Conservation (phyloP, 1,140 invertebrate species). For the Drosophila kanapiae region DNA sequence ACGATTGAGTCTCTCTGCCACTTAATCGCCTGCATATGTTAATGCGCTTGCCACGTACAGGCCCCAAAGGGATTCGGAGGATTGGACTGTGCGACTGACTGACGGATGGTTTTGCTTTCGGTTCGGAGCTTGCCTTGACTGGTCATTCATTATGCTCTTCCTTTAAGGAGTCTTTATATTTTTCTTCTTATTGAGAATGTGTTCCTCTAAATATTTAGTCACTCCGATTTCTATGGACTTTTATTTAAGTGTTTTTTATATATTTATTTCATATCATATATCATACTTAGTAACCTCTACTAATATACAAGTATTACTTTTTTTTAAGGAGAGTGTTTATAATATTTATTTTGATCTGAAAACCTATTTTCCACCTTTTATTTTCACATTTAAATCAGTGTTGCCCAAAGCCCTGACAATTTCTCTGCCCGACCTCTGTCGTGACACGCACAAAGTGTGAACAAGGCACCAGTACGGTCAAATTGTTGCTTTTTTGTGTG, state of each 20-base stretch:
- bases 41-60: constrained; percentile 52
- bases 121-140: constrained; percentile 6
- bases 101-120: constrained; percentile 28
- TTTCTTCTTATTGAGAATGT: background rate
- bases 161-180: background rate
- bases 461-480: too few species aligned
- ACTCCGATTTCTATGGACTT: background rate
- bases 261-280: too few species aligned
- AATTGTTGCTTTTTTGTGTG: too few species aligned
- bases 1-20: constrained; percentile 54
- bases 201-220: background rate
- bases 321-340: background rate
- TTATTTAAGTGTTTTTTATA: too few species aligned
- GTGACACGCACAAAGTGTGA: too few species aligned
- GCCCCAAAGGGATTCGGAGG: constrained; percentile 18
- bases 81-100: constrained; percentile 27
- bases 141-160: constrained; percentile 18
- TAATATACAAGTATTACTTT: background rate
- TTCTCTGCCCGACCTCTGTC: too few species aligned
- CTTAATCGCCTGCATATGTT: constrained; percentile 74
- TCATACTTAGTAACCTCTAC: background rate
- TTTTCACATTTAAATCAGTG: too few species aligned
- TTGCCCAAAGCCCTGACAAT: too few species aligned
- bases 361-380: background rate
- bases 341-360: background rate